phyloP scores from a whole-genome alignment of 2,113 vertebrate genomes.

The Mustela lutreola region DNA sequence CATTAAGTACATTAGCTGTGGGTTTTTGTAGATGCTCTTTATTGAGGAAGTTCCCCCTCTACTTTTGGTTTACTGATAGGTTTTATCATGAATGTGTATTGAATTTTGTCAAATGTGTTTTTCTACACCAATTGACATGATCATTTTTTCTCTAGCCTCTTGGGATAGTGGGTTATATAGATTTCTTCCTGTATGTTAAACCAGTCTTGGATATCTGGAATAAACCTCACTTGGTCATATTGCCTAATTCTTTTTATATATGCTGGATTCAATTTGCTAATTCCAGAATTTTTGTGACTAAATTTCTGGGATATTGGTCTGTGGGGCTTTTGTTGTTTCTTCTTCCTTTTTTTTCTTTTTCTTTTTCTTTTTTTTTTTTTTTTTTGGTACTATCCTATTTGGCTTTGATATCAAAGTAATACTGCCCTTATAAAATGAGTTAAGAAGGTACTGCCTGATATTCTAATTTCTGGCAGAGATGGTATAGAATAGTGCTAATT shows the following conservation, averaged over 20 bases:
- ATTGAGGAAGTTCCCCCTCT: not conserved
- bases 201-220: not conserved
- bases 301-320: not conserved
- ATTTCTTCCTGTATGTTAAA: not conserved
- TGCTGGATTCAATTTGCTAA: constrained; percentile 19
- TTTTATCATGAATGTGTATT: constrained; percentile 26
- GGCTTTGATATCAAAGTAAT: not conserved
- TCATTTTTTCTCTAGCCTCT: not conserved
- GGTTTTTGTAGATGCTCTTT: not conserved
- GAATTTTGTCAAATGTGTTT: not conserved
- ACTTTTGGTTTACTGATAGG: not conserved
- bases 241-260: not conserved
- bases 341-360: not conserved
- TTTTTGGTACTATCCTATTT: not conserved
- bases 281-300: not conserved
- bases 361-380: not conserved
- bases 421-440: not conserved
- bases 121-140: not conserved
- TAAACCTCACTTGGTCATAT: not conserved
- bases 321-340: not conserved
- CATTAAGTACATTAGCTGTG: not conserved
- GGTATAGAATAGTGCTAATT: constrained; percentile 3
- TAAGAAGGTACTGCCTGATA: not conserved
- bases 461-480: constrained; percentile 20
- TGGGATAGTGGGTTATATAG: not conserved